These are phyloP conservation scores for Ceraclea dissimilis DNA, from an alignment of 2,888 invertebrate species.

Conservation along the genomic window DNA sequence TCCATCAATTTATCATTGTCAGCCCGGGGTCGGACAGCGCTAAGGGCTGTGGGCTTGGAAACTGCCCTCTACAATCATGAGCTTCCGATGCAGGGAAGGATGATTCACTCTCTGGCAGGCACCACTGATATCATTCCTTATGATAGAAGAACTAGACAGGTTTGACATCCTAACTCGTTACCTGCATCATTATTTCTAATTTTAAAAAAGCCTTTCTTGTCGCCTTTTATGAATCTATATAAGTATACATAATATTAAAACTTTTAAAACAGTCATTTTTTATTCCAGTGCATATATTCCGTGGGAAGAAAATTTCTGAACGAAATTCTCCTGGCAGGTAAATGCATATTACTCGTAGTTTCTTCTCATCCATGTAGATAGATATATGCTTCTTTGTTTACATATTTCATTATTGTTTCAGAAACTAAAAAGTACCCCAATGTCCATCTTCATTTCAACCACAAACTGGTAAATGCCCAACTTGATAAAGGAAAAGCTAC, in stretches of 20 bases:
- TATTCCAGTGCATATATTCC: conserved; percentile 81
- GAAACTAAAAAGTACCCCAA: conserved; percentile 74
- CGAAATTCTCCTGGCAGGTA: conserved; percentile 72
- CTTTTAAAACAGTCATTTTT: too few species aligned
- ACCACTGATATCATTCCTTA: conserved; percentile 70
- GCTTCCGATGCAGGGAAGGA: conserved; percentile 84
- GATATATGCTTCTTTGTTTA: too few species aligned
- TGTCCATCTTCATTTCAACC: conserved; percentile 71
- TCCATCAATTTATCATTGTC: conserved; percentile 95
- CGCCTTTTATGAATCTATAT: too few species aligned
- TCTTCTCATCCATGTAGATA: too few species aligned
- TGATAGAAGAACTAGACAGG: conserved; percentile 70
- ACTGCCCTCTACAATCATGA: conserved; percentile 62
- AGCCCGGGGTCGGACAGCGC: conserved; percentile 72
- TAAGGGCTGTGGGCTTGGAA: conserved; percentile 76
- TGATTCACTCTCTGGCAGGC: conserved; percentile 76
- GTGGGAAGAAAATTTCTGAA: conserved; percentile 86
- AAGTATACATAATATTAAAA: too few species aligned
- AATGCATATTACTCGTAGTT: neutral
- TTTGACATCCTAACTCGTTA: conserved; percentile 30
- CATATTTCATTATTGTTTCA: conserved; percentile 38
- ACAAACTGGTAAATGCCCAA: conserved; percentile 70
- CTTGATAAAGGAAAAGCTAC: conserved; percentile 61
- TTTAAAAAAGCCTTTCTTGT: too few species aligned
- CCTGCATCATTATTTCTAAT: too few species aligned